Evolutionary conservation across 2,888 invertebrate genomes (phyloP).

Genomic region (Acleris emargana): DNA sequence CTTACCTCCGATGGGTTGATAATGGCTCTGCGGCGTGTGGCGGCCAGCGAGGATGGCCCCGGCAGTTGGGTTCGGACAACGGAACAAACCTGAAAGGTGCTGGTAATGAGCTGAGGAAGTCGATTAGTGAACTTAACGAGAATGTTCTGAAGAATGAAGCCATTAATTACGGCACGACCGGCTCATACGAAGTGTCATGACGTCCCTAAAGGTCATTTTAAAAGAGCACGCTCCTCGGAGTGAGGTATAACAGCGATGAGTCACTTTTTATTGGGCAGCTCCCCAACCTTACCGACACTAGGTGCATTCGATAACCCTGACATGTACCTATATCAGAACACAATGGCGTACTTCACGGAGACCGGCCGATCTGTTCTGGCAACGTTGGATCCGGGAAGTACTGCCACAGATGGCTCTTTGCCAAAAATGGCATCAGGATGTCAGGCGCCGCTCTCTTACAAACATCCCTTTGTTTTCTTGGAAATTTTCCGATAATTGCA

Average conservation of each 20-base stretch:
- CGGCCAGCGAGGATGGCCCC: not conserved
- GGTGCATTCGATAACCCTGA: conserved; percentile 37
- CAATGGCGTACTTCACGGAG: conserved; percentile 38
- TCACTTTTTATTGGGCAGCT: conserved; percentile 43
- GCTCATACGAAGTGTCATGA: not conserved
- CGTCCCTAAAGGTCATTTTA: not conserved
- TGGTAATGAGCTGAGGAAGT: not conserved
- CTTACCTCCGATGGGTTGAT: not conserved
- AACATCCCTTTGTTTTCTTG: not conserved
- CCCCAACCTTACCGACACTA: conserved; percentile 32
- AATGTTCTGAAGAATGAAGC: not conserved
- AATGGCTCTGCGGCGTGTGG: conserved; percentile 1
- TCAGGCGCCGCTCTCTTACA: not conserved
- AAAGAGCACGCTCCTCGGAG: conserved; percentile 11
- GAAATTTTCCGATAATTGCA: too few species aligned
- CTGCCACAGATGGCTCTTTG: conserved; percentile 3
- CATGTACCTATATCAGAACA: conserved; percentile 41
- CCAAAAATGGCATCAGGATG: not conserved
- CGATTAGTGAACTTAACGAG: not conserved
- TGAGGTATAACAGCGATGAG: conserved; percentile 38
- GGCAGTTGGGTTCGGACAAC: not conserved
- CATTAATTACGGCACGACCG: not conserved
- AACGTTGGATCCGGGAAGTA: conserved; percentile 40
- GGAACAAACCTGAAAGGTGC: not conserved
- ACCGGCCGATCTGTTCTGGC: conserved; percentile 42